Evolutionary conservation across 2,113 vertebrate genomes (phyloP), one percentile per base, ranked within the genome.

Genomic region (Albula glossodonta): DNA sequence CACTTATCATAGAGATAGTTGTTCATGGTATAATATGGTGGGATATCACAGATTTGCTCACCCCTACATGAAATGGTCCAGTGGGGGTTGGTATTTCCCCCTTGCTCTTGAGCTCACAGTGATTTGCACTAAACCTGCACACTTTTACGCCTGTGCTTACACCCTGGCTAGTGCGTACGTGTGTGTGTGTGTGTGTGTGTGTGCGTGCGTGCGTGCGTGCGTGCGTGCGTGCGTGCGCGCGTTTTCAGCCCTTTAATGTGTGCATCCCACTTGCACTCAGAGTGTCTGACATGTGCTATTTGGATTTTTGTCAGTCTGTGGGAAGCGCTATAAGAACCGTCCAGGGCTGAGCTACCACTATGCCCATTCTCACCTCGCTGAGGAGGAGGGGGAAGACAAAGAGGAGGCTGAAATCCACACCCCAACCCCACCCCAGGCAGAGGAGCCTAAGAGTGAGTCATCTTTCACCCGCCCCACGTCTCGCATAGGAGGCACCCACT

Each of bases 261-360:
- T 22, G 11, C 11, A 5, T 22, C 13, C 60, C 48, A n/a, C 4
- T 48, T 1, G 5, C 50, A 12, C 25, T 57, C 10, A 0, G 1
- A 1, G 25, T 5, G 1, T 15, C 53, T 66, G 86, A 80, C 78
- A 19, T 9, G 19, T 22, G 31, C 12, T 2, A 17, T 41, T 81
- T 85, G 19, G 22, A 25, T 82, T 4, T 15, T 87, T 78, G 70
- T 0, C 90, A 99, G 98, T 99, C 86, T 99, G 98, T 87, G 98
- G 98, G 87, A 99, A 99, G 85, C 97, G 98, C 49, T 99, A 99
- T 94, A 99, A 99, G 95, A 99, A 99, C 90, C 96, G 98, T 0
- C 98, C 98, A 0, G 98, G 98, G 51, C 93, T 99, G 89, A 99
- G 98, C 87, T 99, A 99, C 91, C 98, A 99, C 95, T 99, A 99